These are phyloP conservation scores for Trissolcus brochymenae DNA, from an alignment of 2,888 invertebrate genomes.

Conservation along the genomic window DNA sequence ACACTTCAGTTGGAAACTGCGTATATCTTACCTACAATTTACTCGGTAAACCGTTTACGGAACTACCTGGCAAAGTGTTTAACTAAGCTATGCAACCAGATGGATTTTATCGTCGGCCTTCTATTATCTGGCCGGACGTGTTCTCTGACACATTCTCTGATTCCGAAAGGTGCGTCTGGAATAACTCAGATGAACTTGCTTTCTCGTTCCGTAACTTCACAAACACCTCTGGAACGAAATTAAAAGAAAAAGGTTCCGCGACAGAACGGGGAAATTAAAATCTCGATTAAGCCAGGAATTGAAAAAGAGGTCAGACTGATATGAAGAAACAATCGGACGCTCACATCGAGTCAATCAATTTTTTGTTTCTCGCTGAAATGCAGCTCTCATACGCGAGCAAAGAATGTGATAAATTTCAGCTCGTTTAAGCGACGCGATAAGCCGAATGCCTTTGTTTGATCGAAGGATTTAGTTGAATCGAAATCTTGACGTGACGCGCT, in stretches of 20 bases:
- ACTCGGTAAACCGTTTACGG: constrained; percentile 40
- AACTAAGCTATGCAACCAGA: constrained; percentile 50
- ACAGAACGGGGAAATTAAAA: no score
- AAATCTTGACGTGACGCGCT: not conserved
- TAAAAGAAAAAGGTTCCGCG: no score
- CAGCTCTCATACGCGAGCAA: no score
- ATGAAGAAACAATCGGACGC: no score
- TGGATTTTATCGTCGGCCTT: constrained; percentile 47
- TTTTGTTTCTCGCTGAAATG: not conserved
- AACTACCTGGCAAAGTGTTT: constrained; percentile 43
- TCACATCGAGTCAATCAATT: not conserved
- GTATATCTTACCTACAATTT: constrained; percentile 45
- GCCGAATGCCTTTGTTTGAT: not conserved
- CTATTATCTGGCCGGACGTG: constrained; percentile 18
- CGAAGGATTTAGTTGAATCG: not conserved
- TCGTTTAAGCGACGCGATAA: not conserved
- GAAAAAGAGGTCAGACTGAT: no score
- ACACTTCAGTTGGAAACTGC: constrained; percentile 46
- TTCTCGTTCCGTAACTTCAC: no score
- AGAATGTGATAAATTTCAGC: not conserved
- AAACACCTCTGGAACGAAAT: no score
- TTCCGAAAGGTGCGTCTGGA: constrained; percentile 2
- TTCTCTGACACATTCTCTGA: constrained; percentile 14
- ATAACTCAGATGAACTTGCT: no score
- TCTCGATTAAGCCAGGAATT: no score